A percentile compares a stretch with the other conserved stretches of the same genome.
phyloP scores from a whole-genome alignment of 2,797 vertebrate genomes.

The Pampus argenteus region DNA sequence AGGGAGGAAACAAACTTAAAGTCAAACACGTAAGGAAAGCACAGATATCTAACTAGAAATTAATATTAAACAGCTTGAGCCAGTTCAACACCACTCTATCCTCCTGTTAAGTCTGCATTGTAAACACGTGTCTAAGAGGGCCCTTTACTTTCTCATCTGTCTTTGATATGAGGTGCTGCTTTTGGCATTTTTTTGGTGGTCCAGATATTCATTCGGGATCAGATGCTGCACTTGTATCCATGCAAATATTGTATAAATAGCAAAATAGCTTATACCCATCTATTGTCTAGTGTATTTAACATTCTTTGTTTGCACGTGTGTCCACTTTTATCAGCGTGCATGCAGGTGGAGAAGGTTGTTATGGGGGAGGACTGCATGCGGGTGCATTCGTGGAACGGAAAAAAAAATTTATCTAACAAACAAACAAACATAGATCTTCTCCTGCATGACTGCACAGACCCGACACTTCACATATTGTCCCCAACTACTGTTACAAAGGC shows the following conservation, averaged over 20 bases:
- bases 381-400: slow-evolving; percentile 2
- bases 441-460: slow-evolving; percentile 34
- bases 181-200: no score
- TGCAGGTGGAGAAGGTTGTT: neutral
- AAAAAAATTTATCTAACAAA: no score
- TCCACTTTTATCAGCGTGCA: neutral
- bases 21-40: neutral
- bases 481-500: slow-evolving; percentile 42
- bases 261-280: neutral
- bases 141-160: no score
- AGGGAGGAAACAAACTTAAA: neutral
- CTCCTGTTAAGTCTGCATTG: no score
- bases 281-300: neutral
- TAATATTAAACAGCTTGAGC: neutral
- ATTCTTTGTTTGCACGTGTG: neutral
- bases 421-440: slow-evolving; percentile 38
- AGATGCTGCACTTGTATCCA: neutral
- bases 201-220: neutral
- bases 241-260: neutral
- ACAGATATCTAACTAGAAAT: neutral
- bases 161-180: no score
- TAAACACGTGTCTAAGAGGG: no score
- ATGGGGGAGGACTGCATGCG: neutral
- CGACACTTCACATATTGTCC: slow-evolving; percentile 23
- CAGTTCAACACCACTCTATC: neutral